Conservation (phyloP, 2,888 invertebrate species). For the Siphlonurus alternatus region DNA sequence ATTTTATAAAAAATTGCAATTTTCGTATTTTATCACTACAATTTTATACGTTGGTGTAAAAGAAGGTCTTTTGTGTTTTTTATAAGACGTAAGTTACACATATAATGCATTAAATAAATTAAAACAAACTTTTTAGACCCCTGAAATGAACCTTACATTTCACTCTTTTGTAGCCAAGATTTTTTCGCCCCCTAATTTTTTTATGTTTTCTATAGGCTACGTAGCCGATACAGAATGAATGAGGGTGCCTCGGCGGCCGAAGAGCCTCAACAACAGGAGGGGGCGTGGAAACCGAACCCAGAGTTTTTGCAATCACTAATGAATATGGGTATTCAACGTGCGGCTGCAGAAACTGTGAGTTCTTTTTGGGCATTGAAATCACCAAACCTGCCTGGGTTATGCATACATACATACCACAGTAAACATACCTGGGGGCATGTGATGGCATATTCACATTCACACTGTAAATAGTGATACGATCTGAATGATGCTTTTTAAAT, state of each 20-base stretch:
- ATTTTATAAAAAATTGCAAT: not conserved
- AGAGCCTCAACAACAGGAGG: not conserved
- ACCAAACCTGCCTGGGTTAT: not conserved
- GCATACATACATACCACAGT: no score
- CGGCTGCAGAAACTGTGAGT: slow-evolving; percentile 14
- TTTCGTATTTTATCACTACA: not conserved
- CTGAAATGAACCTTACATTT: no score
- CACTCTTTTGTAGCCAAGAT: no score
- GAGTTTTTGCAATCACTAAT: slow-evolving; percentile 15
- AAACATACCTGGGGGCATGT: no score
- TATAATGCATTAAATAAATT: not conserved
- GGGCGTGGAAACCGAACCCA: slow-evolving; percentile 18
- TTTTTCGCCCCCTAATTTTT: no score
- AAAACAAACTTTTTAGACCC: no score
- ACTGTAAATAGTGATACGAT: no score
- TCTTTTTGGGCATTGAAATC: not conserved
- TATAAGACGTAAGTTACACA: not conserved
- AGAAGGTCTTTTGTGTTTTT: not conserved
- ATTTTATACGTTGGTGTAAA: not conserved
- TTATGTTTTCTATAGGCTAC: not conserved
- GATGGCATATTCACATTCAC: no score
- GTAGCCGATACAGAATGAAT: not conserved
- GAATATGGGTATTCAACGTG: slow-evolving; percentile 17
- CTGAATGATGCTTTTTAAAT: no score
- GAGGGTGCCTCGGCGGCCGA: not conserved